A percentile compares a stretch with the other conserved stretches of the same genome.
These are phyloP conservation scores for Lepidurus packardi DNA, from an alignment of 1,140 invertebrate species.

Conservation along the genomic window DNA sequence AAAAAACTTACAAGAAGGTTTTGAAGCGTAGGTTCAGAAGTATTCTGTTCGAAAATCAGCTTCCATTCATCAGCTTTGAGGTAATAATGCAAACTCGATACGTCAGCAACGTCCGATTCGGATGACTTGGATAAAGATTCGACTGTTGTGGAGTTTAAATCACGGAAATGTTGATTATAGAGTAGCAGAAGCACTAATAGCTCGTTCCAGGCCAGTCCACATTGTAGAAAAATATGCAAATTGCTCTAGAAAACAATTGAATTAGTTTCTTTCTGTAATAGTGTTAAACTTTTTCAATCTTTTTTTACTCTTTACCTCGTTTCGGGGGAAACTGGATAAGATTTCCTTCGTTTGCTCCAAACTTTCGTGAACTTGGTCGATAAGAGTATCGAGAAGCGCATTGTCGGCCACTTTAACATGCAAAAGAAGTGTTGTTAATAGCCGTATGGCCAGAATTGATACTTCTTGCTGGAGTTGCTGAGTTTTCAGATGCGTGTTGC, in stretches of 20 bases:
- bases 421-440: not conserved
- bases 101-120: not conserved
- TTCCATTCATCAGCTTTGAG: not conserved
- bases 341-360: not conserved
- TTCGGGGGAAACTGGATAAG: not conserved
- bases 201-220: not conserved
- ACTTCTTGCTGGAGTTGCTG: not conserved
- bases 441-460: not conserved
- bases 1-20: not conserved
- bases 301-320: not conserved
- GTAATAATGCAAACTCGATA: not conserved
- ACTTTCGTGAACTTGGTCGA: not conserved
- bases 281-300: not conserved
- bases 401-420: constrained; percentile 3
- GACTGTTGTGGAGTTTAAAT: not conserved
- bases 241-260: not conserved
- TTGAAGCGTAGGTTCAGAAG: not conserved
- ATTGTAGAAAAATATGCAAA: not conserved
- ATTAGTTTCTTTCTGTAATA: not conserved
- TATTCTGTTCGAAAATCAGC: not conserved
- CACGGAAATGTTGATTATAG: not conserved
- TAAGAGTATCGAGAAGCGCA: not conserved
- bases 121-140: not conserved
- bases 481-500: not conserved
- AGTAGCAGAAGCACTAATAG: not conserved